These are phyloP conservation scores for Netelia fuscicornis DNA, from an alignment of 2,888 invertebrate genomes.

Conservation along the genomic window DNA sequence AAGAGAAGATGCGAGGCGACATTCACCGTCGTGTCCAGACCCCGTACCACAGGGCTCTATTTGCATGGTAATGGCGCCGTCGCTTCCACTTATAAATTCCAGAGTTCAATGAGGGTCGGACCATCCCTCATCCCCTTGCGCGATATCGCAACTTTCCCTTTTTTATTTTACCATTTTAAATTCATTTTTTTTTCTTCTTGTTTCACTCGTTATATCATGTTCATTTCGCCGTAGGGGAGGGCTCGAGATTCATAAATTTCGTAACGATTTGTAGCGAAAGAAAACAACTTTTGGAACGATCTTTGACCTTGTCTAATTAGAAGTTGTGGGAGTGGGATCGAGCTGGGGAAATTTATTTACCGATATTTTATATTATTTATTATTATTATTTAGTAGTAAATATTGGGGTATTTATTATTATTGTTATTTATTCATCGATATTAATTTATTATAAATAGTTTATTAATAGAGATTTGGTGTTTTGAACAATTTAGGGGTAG, in stretches of 20 bases:
- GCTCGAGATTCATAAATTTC: not conserved
- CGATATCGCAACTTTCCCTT: slow-evolving; percentile 48
- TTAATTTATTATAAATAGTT: too few relatives aligned
- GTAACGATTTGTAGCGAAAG: slow-evolving; percentile 12
- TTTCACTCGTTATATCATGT: not conserved
- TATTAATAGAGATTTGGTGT: too few relatives aligned
- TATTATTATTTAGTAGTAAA: too few relatives aligned
- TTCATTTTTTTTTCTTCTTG: too few relatives aligned
- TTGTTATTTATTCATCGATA: too few relatives aligned
- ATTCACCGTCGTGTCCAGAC: slow-evolving; percentile 63
- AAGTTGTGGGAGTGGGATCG: not conserved
- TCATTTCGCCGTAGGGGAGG: not conserved
- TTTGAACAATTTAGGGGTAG: too few relatives aligned
- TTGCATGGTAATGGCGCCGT: slow-evolving; percentile 83
- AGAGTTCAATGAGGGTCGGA: slow-evolving; percentile 66
- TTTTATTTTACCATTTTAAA: too few relatives aligned
- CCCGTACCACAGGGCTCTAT: slow-evolving; percentile 77
- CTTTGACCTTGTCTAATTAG: too few relatives aligned
- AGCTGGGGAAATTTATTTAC: too few relatives aligned
- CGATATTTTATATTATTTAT: too few relatives aligned
- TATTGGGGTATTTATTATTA: too few relatives aligned
- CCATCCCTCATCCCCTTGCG: slow-evolving; percentile 53
- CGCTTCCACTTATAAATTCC: slow-evolving; percentile 77
- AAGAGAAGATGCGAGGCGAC: slow-evolving; percentile 68
- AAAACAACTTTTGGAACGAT: not conserved